phyloP scores from a whole-genome alignment of 1,140 invertebrate species.

The Camponotus pennsylvanicus region DNA sequence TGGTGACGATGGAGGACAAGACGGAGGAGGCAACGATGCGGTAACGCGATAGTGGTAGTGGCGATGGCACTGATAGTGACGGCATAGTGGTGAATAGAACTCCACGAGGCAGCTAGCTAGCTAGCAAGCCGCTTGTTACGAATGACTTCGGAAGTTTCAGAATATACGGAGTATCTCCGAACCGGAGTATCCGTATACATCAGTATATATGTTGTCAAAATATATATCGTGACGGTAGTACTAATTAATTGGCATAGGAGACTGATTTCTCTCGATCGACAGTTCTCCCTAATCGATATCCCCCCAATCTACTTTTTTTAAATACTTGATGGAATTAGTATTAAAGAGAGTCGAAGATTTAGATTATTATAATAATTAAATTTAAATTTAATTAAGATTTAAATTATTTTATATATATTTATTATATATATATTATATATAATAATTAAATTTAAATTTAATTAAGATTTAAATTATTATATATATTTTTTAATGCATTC shows the following conservation, averaged over 20 bases:
- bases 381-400: no score
- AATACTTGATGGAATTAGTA: neutral
- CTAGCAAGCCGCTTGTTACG: slow-evolving; percentile 79
- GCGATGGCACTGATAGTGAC: slow-evolving; percentile 20
- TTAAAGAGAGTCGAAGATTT: neutral
- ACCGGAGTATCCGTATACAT: neutral
- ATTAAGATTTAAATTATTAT: neutral
- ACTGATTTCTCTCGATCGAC: neutral
- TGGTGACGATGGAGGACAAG: slow-evolving; percentile 34
- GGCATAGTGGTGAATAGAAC: slow-evolving; percentile 68
- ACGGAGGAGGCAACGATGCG: slow-evolving; percentile 19
- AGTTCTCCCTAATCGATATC: neutral
- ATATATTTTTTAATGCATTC: no score
- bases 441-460: no score
- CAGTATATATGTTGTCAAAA: neutral
- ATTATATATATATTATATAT: no score
- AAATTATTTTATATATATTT: no score
- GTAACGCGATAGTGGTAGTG: slow-evolving; percentile 46
- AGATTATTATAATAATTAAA: no score
- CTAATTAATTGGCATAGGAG: neutral
- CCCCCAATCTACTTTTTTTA: neutral
- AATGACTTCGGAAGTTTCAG: slow-evolving; percentile 80
- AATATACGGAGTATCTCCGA: slow-evolving; percentile 34
- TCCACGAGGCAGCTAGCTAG: slow-evolving; percentile 72
- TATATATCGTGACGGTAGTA: no score